Conservation (phyloP, 1,140 invertebrate genomes). For the Bicyclus anynana region DNA sequence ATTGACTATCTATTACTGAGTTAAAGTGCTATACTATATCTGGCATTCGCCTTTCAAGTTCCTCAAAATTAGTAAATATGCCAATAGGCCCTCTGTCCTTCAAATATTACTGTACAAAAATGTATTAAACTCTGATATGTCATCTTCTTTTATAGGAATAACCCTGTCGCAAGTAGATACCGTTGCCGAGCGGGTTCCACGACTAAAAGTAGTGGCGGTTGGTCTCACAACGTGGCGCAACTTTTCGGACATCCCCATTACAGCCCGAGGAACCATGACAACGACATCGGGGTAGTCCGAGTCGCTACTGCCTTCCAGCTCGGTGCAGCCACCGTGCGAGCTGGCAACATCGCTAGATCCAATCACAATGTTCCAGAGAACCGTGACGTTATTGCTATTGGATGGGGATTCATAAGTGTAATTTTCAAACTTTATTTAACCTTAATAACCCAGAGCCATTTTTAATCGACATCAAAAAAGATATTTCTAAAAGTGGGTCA, state of each 20-base stretch:
- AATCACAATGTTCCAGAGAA: constrained; percentile 19
- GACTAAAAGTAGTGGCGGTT: constrained; percentile 22
- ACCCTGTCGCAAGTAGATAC: background rate
- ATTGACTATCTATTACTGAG: no score
- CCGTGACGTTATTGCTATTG: constrained; percentile 7
- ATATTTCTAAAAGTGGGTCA: no score
- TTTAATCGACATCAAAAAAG: no score
- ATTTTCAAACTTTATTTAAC: no score
- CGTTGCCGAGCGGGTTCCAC: constrained; percentile 28
- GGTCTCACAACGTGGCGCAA: constrained; percentile 6
- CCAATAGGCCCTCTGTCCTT: no score
- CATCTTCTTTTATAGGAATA: background rate
- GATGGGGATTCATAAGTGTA: constrained; percentile 22
- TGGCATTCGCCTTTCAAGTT: no score
- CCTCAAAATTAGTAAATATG: no score
- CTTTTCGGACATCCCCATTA: constrained; percentile 18
- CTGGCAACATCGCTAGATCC: constrained; percentile 7
- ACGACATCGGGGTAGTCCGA: constrained; percentile 18
- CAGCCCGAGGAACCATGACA: background rate
- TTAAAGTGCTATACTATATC: no score
- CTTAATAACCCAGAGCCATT: no score
- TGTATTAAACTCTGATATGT: background rate
- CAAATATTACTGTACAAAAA: no score
- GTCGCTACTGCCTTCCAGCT: background rate
- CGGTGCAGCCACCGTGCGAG: constrained; percentile 5